Base-by-base conservation (phyloP, 2,113 vertebrate genomes). In the Macrotus californicus region DNA sequence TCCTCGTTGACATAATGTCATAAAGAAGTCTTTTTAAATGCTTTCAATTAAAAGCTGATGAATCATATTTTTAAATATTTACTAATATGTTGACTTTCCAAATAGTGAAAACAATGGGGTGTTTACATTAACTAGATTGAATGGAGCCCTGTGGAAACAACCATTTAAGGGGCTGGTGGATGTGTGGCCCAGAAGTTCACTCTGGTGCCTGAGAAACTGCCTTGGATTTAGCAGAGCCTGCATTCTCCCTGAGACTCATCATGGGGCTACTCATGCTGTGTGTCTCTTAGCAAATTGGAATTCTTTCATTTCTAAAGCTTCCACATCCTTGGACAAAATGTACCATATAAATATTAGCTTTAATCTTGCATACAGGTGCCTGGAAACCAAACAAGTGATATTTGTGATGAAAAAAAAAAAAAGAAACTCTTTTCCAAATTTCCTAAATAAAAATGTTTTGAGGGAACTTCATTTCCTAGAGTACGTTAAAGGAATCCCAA, bases 251-350 rank as follows among this genome's bases (percentile, higher is more conserved):
- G 91, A 92, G 48, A 54, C 12, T 48, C 11, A 10, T 16, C 46
- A 43, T 19, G n/a, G 19, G n/a, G 54, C 22, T 66, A 48, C 18
- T 54, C 26, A 36, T 12, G n/a, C 10, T 43, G 14, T 11, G 2
- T 34, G 36, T 87, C 39, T 82, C 24, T 93, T 5, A 64, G 36
- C 48, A 92, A 92, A 46, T 6, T 94, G 54, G 64, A 83, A 69
- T 91, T 77, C 77, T 90, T 31, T 31, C 75, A 69, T 90, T 89
- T 87, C 70, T 80, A 89, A 81, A 94, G 16, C 24, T 86, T 96
- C 39, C 12, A 87, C 5, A 76, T 75, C 14, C 46, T 87, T 81
- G 36, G 46, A 61, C 29, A 94, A 69, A 93, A 81, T 76, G 4
- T 72, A 21, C 21, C 66, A 70, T n/a, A 4, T 66, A 95, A 75